Percentiles rank a stretch among this genome's conserved stretches.
Evolutionary conservation across 2,797 vertebrate genomes (phyloP).

Genomic region (Cossypha dichroa): DNA sequence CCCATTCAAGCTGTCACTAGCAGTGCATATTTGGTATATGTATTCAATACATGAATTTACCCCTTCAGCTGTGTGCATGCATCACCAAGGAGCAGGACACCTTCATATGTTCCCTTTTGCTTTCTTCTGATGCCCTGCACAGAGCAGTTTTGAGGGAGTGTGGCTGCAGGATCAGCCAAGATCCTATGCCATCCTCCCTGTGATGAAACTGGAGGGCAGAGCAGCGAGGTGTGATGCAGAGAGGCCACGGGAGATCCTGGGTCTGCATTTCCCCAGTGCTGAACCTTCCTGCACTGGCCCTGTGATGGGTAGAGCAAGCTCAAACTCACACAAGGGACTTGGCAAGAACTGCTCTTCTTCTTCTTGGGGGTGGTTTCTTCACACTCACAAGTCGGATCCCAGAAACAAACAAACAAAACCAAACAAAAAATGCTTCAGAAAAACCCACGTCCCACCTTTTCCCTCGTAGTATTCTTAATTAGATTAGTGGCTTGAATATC

Average conservation of each 20-base stretch:
- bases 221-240: background rate
- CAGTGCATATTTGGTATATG: background rate
- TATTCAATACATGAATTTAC: background rate
- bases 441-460: background rate
- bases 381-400: background rate
- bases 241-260: background rate
- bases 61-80: background rate
- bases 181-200: fast-evolving
- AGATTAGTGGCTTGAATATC: background rate
- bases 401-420: background rate
- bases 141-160: background rate
- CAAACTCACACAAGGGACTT: background rate
- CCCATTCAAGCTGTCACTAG: background rate
- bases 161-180: background rate
- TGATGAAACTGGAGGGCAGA: background rate
- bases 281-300: background rate
- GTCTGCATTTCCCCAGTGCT: fast-evolving
- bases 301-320: background rate
- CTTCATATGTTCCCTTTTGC: background rate
- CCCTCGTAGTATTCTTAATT: background rate
- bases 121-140: background rate
- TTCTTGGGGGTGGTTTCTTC: background rate
- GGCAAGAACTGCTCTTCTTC: background rate
- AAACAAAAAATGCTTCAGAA: background rate
- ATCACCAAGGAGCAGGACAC: background rate